These are phyloP conservation scores for Glaucidium brasilianum DNA, from an alignment of 2,113 vertebrate species.

Conservation along the genomic window DNA sequence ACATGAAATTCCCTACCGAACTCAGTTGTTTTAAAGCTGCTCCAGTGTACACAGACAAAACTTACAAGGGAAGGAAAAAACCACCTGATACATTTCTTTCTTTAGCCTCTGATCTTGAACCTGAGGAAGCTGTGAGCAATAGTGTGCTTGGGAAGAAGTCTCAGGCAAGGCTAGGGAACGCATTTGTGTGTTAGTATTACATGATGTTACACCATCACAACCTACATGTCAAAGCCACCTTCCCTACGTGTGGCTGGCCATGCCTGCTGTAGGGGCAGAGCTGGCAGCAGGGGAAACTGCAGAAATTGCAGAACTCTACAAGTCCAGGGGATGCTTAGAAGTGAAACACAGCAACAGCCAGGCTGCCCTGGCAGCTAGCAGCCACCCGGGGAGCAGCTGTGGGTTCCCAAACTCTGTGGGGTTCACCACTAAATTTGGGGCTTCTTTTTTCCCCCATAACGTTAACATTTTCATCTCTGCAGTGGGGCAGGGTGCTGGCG, in stretches of 20 bases:
- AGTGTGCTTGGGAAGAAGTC: neutral
- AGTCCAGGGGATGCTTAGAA: neutral
- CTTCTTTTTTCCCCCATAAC: fast-evolving
- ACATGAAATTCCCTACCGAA: neutral
- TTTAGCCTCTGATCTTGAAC: neutral
- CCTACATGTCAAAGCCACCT: neutral
- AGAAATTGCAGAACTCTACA: neutral
- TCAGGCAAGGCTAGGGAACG: neutral
- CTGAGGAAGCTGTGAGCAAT: neutral
- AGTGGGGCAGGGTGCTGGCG: too few species aligned
- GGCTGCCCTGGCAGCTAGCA: neutral
- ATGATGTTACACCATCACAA: neutral
- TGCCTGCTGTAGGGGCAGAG: neutral
- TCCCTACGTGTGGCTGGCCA: neutral
- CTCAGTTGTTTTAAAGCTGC: neutral
- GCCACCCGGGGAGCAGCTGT: neutral
- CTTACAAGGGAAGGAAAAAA: neutral
- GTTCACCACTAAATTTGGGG: neutral
- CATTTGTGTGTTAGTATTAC: neutral
- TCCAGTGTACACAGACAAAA: neutral
- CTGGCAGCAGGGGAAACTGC: too few species aligned
- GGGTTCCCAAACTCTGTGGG: neutral
- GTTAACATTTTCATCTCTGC: neutral
- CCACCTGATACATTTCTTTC: neutral
- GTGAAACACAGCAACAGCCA: fast-evolving